Evolutionary conservation across 2,113 vertebrate species (phyloP).

Genomic region (Gambusia affinis): DNA sequence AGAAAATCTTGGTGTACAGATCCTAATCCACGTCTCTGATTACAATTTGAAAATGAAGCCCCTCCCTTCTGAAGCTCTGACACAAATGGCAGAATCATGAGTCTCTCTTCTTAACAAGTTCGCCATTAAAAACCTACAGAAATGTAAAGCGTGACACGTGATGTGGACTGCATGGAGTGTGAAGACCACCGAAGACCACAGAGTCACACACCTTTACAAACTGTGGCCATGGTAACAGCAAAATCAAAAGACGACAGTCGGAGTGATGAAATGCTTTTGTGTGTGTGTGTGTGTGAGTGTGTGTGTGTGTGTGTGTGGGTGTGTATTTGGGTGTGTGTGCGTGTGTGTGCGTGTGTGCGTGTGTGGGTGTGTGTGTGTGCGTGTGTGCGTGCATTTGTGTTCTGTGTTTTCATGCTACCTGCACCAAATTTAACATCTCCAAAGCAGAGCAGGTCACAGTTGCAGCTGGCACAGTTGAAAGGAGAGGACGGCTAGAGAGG

Average conservation of each 20-base stretch:
- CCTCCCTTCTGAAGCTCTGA: conserved; percentile 43
- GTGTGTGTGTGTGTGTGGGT: conserved; percentile 15
- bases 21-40: conserved; percentile 35
- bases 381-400: conserved; percentile 15
- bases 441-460: conserved; percentile 17
- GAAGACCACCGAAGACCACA: conserved; percentile 44
- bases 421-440: conserved; percentile 36
- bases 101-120: background rate
- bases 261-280: conserved; percentile 56
- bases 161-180: conserved; percentile 38
- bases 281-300: conserved; percentile 13
- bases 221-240: conserved; percentile 76
- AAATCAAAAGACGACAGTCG: conserved; percentile 66
- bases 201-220: conserved; percentile 72
- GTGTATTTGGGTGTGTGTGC: too few species aligned
- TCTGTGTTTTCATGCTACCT: conserved; percentile 39
- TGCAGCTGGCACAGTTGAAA: conserved; percentile 25
- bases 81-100: conserved; percentile 16
- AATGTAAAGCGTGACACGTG: conserved; percentile 6
- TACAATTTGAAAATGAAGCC: conserved; percentile 47
- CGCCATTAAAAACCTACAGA: conserved; percentile 7
- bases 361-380: conserved; percentile 22
- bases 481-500: conserved; percentile 5
- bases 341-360: conserved; percentile 24
- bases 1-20: conserved; percentile 29